phyloP scores from a whole-genome alignment of 1,140 invertebrate species.

The Micrasema minimum region DNA sequence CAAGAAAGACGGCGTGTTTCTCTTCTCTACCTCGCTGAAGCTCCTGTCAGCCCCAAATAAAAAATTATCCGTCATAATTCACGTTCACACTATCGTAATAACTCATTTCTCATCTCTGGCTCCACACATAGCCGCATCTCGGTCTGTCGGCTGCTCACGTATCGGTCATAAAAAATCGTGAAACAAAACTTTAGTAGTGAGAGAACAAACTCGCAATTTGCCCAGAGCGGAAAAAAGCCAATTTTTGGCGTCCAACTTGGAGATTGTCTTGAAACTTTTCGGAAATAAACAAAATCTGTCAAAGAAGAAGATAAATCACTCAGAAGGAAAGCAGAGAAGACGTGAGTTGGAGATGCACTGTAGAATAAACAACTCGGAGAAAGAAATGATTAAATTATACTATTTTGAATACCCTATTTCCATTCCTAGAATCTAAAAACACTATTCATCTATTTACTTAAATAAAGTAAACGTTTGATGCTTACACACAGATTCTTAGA shows the following conservation, averaged over 20 bases:
- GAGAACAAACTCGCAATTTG: constrained; percentile 38
- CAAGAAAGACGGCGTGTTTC: constrained; percentile 1
- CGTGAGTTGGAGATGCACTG: not conserved
- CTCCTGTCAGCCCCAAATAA: constrained; percentile 22
- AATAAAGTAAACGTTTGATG: too few relatives aligned
- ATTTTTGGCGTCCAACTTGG: constrained; percentile 50
- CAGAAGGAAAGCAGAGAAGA: constrained; percentile 14
- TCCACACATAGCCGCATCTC: constrained; percentile 21
- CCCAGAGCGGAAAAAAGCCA: constrained; percentile 41
- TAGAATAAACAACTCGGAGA: not conserved
- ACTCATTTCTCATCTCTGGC: constrained; percentile 25
- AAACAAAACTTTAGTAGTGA: constrained; percentile 24
- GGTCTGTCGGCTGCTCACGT: constrained; percentile 31
- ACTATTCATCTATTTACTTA: too few relatives aligned
- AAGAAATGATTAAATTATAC: not conserved
- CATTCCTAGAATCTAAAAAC: not conserved
- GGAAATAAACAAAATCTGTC: constrained; percentile 51
- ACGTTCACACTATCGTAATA: constrained; percentile 32
- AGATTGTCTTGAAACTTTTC: constrained; percentile 43
- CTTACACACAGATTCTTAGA: too few relatives aligned
- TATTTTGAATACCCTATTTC: not conserved
- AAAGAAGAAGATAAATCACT: constrained; percentile 47
- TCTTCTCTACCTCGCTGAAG: not conserved
- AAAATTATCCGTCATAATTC: constrained; percentile 23
- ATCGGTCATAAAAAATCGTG: constrained; percentile 43